Base-by-base conservation (phyloP, 2,888 invertebrate genomes). In the Stenchaetothrips biformis region DNA sequence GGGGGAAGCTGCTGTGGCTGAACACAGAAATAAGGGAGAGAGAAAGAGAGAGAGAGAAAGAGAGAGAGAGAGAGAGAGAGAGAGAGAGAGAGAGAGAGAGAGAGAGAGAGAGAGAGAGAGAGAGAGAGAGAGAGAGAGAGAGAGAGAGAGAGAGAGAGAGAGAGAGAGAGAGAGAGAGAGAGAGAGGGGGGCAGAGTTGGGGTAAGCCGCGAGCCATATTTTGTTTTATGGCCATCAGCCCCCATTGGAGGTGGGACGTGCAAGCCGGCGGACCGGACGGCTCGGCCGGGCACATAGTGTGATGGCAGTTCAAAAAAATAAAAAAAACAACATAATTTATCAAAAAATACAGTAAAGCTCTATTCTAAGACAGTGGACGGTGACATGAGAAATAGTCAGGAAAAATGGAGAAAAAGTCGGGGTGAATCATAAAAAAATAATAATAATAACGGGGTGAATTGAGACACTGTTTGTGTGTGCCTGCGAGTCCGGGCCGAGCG, bases 201-300 rank as follows among this genome's bases (percentile, higher is more conserved):
- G 59, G 8, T 13, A 59, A 59, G 59, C 18, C 59, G 59, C 59
- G 59, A 18, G 59, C 59, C 59, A 59, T 59, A 59, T 59, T 59
- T 59, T 59, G 59, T 59, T 59, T 59, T 59, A 59, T 59, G 59
- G 59, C 59, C 59, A 59, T 59, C 59, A 59, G 16, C 59, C 59
- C 59, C 59, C 59, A 59, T 59, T 59, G 18, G 13, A 59, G 59
- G 59, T 59, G 59, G 59, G 18, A 59, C 59, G 59, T 59, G 59
- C 59, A 13, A 59, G 59, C 37, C 1, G 37, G 37, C 37, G 37
- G 4, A 37, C 37, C 37, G 37, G 59, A 4, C 59, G 59, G 59
- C 59, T 59, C 59, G 37, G 37, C 37, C 4, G 1, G 37, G 37
- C 37, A 37, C 37, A 37, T 37, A 1, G 37, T 37, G 37, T 37